These are phyloP conservation scores for Crioceris asparagi DNA, from an alignment of 2,888 invertebrate genomes.

Conservation along the genomic window DNA sequence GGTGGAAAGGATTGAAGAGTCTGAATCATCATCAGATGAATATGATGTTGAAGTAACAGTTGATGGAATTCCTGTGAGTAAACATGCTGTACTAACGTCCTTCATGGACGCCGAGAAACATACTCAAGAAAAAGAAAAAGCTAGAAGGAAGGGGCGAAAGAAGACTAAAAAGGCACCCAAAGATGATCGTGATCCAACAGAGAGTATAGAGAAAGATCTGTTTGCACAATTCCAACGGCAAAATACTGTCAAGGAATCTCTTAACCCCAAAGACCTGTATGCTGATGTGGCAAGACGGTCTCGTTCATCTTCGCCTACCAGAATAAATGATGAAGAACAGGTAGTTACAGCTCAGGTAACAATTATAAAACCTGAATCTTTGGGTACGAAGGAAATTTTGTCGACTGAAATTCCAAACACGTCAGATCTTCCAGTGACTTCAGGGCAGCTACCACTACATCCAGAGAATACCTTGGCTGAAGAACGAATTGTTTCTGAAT, in stretches of 20 bases:
- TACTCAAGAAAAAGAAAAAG: conserved; percentile 20
- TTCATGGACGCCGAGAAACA: conserved; percentile 24
- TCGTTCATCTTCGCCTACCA: conserved; percentile 25
- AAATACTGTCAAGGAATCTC: conserved; percentile 20
- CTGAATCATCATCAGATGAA: conserved; percentile 25
- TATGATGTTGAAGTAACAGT: conserved; percentile 28
- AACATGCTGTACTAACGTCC: conserved; percentile 18
- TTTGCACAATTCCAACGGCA: conserved; percentile 27
- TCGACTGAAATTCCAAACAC: neutral
- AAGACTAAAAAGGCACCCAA: conserved; percentile 18
- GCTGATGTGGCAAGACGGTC: conserved; percentile 28
- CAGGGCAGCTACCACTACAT: too few relatives aligned
- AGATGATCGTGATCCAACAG: conserved; percentile 1
- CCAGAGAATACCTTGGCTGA: neutral
- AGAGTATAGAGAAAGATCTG: conserved; percentile 21
- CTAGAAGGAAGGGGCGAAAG: conserved; percentile 17
- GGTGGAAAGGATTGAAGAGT: conserved; percentile 6
- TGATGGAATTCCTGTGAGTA: conserved; percentile 24
- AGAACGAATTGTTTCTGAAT: neutral
- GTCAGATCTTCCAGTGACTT: too few relatives aligned
- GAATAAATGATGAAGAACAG: conserved; percentile 2
- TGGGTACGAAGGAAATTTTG: neutral
- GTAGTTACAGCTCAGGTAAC: conserved; percentile 2
- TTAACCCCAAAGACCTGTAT: conserved; percentile 29
- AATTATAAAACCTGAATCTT: neutral